Evolutionary conservation across 2,797 vertebrate genomes (phyloP).

Genomic region (Danio tinwini): DNA sequence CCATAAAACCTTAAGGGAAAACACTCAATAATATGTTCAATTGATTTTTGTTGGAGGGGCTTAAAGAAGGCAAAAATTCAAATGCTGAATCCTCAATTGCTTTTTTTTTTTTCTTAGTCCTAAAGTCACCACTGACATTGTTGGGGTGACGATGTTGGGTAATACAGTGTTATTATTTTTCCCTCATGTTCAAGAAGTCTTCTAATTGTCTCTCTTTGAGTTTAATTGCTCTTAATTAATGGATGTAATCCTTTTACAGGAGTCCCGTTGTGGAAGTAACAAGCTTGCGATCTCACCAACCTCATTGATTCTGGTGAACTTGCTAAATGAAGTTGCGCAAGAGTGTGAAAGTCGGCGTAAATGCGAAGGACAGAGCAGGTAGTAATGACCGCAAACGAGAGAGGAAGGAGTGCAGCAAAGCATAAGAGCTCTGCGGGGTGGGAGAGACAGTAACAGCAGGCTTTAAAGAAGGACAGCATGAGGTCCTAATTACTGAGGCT

Average conservation of each 20-base stretch:
- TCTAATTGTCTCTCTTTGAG: slow-evolving; percentile 68
- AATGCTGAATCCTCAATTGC: neutral
- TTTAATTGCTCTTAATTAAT: slow-evolving; percentile 80
- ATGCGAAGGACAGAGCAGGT: slow-evolving; percentile 32
- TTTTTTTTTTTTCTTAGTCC: neutral
- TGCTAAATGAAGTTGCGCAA: slow-evolving; percentile 56
- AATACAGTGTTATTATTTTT: slow-evolving; percentile 29
- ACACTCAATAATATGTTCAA: slow-evolving; percentile 6
- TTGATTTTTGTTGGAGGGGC: slow-evolving; percentile 1
- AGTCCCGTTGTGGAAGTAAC: slow-evolving; percentile 65
- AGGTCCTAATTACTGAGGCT: slow-evolving; percentile 57
- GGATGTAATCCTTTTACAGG: slow-evolving; percentile 75
- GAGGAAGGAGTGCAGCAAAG: slow-evolving; percentile 51
- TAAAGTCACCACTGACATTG: too few relatives aligned
- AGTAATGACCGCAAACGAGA: slow-evolving; percentile 38
- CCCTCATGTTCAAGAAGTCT: slow-evolving; percentile 24
- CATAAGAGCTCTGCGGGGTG: slow-evolving; percentile 46
- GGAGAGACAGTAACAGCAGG: slow-evolving; percentile 49
- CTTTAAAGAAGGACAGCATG: slow-evolving; percentile 59
- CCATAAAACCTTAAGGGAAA: slow-evolving; percentile 28
- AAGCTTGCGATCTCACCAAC: slow-evolving; percentile 73
- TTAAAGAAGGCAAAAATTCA: neutral
- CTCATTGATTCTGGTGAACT: slow-evolving; percentile 54
- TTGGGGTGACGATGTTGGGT: slow-evolving; percentile 20
- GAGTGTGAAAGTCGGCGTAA: slow-evolving; percentile 38